Conservation (phyloP, 2,113 vertebrate genomes). For the Campylomormyrus tamandua region DNA sequence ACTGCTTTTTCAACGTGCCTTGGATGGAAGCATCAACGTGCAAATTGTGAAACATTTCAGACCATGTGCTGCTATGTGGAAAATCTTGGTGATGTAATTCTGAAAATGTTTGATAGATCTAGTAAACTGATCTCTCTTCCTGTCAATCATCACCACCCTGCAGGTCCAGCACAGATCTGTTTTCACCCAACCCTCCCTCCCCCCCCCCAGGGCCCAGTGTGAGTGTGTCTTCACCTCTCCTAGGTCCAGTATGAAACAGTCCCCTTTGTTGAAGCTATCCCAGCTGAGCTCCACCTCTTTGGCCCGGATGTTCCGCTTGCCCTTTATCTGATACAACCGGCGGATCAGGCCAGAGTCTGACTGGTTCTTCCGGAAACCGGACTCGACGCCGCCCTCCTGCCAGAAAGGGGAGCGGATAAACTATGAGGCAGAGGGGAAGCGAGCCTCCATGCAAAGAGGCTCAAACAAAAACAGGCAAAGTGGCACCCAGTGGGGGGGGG, state of each 20-base stretch:
- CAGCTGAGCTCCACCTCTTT: constrained; percentile 69
- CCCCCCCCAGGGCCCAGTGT: background rate
- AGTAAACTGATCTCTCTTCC: background rate
- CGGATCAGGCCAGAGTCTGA: constrained; percentile 41
- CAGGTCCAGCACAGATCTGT: background rate
- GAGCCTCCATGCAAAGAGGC: background rate
- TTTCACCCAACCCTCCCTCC: background rate
- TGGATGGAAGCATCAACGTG: background rate
- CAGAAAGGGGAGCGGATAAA: background rate
- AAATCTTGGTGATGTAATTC: background rate
- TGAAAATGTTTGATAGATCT: background rate
- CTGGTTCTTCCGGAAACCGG: constrained; percentile 59
- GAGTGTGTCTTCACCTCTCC: constrained; percentile 48
- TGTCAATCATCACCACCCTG: background rate
- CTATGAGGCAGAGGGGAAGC: background rate
- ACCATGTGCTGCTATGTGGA: background rate
- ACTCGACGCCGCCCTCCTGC: constrained; percentile 66
- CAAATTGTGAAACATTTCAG: background rate
- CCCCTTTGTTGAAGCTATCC: constrained; percentile 82
- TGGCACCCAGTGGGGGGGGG: background rate
- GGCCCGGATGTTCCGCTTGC: constrained; percentile 77
- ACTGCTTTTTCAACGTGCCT: background rate
- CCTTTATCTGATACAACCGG: constrained; percentile 82
- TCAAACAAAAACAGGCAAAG: constrained; percentile 10
- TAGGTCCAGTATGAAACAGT: constrained; percentile 87